phyloP scores from a whole-genome alignment of 2,888 invertebrate species.

The Phalera bucephala region DNA sequence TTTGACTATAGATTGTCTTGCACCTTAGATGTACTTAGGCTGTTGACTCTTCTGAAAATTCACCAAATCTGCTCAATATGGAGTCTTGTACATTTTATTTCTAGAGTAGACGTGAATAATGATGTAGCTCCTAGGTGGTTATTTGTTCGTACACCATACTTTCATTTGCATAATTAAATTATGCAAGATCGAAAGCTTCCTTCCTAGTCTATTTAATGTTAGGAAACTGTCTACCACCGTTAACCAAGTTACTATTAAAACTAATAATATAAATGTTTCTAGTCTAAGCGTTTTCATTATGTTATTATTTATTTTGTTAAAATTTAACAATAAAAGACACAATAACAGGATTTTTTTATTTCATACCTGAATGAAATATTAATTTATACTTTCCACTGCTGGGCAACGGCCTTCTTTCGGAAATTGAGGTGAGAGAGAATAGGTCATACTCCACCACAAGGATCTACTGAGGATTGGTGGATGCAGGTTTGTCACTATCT shows the following conservation, averaged over 20 bases:
- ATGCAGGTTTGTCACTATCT: no score
- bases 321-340: conserved; percentile 80
- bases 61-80: no score
- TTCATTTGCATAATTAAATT: conserved; percentile 69
- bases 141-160: conserved; percentile 34
- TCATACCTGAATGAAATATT: no score
- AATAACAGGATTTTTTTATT: conserved; percentile 39
- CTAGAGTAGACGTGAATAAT: conserved; percentile 55
- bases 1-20: no score
- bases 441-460: no score
- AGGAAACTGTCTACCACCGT: conserved; percentile 50
- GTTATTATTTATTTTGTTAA: conserved; percentile 73
- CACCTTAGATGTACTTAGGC: no score
- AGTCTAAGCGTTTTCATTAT: conserved; percentile 62
- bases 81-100: conserved; percentile 2
- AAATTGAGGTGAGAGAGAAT: no score
- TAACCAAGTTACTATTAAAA: conserved; percentile 46
- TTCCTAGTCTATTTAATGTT: conserved; percentile 25
- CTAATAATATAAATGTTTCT: conserved; percentile 54
- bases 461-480: no score
- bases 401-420: no score
- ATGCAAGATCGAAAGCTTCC: conserved; percentile 56
- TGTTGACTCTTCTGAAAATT: no score
- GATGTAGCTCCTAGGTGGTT: conserved; percentile 52
- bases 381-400: no score